Evolutionary conservation across 2,888 invertebrate species (phyloP).

Genomic region (Trissoscelio sp.): DNA sequence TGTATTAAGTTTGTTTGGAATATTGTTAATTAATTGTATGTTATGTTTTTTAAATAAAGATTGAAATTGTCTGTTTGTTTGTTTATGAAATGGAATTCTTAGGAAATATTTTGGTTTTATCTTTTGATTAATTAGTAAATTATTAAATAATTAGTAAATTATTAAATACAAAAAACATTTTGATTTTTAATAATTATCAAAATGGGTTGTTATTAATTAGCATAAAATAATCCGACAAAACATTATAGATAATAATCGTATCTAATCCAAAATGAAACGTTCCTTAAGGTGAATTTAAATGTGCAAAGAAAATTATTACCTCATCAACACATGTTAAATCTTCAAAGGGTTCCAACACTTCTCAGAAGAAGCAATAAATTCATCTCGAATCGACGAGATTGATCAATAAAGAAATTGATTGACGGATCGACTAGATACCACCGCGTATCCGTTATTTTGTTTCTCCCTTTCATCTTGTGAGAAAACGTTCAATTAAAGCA

Average conservation of each 20-base stretch:
- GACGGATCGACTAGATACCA: constrained; percentile 72
- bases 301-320: constrained; percentile 36
- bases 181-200: too few relatives aligned
- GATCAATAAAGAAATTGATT: constrained; percentile 75
- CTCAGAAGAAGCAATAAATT: constrained; percentile 68
- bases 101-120: too few relatives aligned
- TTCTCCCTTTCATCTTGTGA: constrained; percentile 74
- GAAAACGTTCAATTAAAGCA: constrained; percentile 81
- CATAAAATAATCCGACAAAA: neutral
- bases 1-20: neutral
- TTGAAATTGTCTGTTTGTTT: too few relatives aligned
- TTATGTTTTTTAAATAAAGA: too few relatives aligned
- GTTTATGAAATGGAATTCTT: too few relatives aligned
- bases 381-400: constrained; percentile 66
- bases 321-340: constrained; percentile 40
- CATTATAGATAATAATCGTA: too few relatives aligned
- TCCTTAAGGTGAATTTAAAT: constrained; percentile 10
- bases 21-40: too few relatives aligned
- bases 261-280: neutral
- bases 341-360: constrained; percentile 15
- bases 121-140: too few relatives aligned
- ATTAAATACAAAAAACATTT: too few relatives aligned
- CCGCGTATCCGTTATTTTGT: constrained; percentile 63
- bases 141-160: too few relatives aligned
- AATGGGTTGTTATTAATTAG: neutral